Conservation (phyloP, 1,140 invertebrate genomes). For the Rhagoletis zephyria region DNA sequence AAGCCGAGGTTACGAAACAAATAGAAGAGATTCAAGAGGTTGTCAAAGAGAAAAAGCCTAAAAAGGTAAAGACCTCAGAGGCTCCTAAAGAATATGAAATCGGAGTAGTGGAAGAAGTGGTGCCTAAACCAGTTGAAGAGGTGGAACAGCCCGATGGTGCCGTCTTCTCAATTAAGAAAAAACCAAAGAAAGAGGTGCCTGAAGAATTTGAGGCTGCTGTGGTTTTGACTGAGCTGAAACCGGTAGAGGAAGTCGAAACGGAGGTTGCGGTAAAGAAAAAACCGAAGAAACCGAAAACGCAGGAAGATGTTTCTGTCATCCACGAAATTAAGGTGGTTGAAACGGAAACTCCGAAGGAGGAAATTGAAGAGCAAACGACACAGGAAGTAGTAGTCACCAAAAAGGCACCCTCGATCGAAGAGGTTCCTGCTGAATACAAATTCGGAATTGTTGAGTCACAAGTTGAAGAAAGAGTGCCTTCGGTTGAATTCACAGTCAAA, state of each 20-base stretch:
- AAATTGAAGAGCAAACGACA: slow-evolving; percentile 39
- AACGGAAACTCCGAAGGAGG: slow-evolving; percentile 49
- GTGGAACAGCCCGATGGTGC: slow-evolving; percentile 63
- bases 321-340: slow-evolving; percentile 66
- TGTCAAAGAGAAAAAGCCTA: slow-evolving; percentile 53
- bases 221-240: slow-evolving; percentile 62
- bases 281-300: slow-evolving; percentile 73
- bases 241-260: slow-evolving; percentile 68
- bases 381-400: slow-evolving; percentile 26
- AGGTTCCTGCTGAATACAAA: slow-evolving; percentile 54
- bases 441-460: slow-evolving; percentile 49
- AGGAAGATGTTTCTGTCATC: slow-evolving; percentile 62
- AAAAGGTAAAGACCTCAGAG: slow-evolving; percentile 41
- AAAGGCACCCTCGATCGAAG: slow-evolving; percentile 57
- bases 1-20: slow-evolving; percentile 60
- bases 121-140: slow-evolving; percentile 56
- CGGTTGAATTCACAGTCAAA: slow-evolving; percentile 59
- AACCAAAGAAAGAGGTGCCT: slow-evolving; percentile 59
- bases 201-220: slow-evolving; percentile 64
- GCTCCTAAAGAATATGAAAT: slow-evolving; percentile 47
- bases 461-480: slow-evolving; percentile 53
- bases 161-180: slow-evolving; percentile 65
- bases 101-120: slow-evolving; percentile 32
- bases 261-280: slow-evolving; percentile 66
- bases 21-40: slow-evolving; percentile 58